These are phyloP conservation scores for Alauda arvensis DNA, from an alignment of 2,797 vertebrate genomes.

Conservation along the genomic window DNA sequence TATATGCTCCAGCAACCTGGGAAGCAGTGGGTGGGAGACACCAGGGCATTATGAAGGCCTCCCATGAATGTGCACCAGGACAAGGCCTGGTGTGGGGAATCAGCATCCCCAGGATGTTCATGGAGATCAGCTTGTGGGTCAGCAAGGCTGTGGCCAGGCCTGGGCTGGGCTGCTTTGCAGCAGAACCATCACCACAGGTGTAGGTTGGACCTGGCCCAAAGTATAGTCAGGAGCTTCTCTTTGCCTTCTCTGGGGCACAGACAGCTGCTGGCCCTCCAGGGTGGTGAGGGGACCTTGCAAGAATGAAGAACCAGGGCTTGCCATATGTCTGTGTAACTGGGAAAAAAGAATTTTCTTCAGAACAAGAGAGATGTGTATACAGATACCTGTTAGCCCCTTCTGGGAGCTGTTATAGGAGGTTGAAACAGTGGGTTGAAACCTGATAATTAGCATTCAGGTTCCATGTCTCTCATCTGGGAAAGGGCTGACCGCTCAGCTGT, in stretches of 20 bases:
- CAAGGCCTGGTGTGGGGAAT: neutral
- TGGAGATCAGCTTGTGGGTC: fast-evolving
- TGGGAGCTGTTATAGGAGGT: neutral
- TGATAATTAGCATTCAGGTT: neutral
- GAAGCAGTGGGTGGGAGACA: fast-evolving
- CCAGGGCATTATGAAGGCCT: fast-evolving
- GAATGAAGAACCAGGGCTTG: neutral
- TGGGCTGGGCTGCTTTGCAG: fast-evolving
- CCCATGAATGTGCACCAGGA: too few relatives aligned
- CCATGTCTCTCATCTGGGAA: neutral
- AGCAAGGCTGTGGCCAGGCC: too few relatives aligned
- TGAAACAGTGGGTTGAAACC: neutral
- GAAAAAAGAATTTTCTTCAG: neutral
- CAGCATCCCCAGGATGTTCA: fast-evolving
- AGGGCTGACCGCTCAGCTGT: fast-evolving
- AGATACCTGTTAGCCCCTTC: neutral
- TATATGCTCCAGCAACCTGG: neutral
- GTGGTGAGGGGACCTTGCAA: too few relatives aligned
- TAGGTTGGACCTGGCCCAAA: neutral
- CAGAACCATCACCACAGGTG: fast-evolving
- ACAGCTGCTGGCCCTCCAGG: neutral
- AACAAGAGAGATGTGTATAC: neutral
- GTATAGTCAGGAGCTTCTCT: fast-evolving
- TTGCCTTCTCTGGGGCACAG: fast-evolving
- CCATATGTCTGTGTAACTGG: neutral